phyloP scores from a whole-genome alignment of 2,888 invertebrate genomes.

The Salticus scenicus region DNA sequence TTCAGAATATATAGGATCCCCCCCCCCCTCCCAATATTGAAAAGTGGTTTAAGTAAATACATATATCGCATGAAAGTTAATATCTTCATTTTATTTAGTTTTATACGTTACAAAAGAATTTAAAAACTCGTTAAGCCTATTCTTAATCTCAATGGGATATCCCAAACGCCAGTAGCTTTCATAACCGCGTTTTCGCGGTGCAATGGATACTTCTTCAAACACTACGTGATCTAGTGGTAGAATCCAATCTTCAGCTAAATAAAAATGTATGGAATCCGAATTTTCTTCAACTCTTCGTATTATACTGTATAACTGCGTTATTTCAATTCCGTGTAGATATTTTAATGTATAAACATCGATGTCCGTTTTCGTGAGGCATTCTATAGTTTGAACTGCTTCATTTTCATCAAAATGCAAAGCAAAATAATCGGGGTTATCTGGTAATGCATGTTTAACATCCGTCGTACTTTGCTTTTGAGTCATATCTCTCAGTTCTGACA shows the following conservation, averaged over 20 bases:
- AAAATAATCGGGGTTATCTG: slow-evolving; percentile 46
- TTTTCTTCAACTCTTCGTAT: background rate
- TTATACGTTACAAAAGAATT: slow-evolving; percentile 20
- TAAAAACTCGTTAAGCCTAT: slow-evolving; percentile 37
- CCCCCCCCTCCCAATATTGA: no score
- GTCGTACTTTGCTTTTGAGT: background rate
- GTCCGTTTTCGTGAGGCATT: slow-evolving; percentile 39
- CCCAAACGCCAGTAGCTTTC: slow-evolving; percentile 35
- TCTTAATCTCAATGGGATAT: slow-evolving; percentile 23
- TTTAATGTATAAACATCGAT: slow-evolving; percentile 25
- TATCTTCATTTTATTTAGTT: background rate
- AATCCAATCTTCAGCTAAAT: slow-evolving; percentile 29
- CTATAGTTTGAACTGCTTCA: slow-evolving; percentile 29
- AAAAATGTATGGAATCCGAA: slow-evolving; percentile 6
- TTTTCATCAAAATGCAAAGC: slow-evolving; percentile 16
- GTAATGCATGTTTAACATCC: background rate
- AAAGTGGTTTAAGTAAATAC: no score
- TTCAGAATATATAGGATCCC: no score
- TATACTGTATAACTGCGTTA: slow-evolving; percentile 22
- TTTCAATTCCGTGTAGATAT: slow-evolving; percentile 22
- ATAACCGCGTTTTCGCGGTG: slow-evolving; percentile 12
- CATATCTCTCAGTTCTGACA: background rate
- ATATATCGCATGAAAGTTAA: no score
- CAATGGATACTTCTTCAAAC: background rate
- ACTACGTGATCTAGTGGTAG: slow-evolving; percentile 36